A percentile compares a stretch with the other conserved stretches of the same genome.
These are phyloP conservation scores for Apis dorsata DNA, from an alignment of 1,140 invertebrate genomes.

Conservation along the genomic window DNA sequence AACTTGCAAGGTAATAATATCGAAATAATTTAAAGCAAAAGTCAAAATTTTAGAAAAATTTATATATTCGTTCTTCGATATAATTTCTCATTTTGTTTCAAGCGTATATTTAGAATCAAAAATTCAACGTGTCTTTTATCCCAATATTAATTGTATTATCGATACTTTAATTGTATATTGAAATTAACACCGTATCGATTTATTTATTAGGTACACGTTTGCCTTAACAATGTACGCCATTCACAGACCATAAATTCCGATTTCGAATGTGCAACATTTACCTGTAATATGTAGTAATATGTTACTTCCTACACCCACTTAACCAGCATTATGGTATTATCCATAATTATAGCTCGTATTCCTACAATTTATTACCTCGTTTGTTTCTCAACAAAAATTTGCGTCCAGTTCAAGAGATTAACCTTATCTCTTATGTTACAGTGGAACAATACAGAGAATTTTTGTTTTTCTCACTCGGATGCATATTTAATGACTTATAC, in stretches of 20 bases:
- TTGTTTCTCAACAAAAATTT: constrained; percentile 39
- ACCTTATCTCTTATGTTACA: not conserved
- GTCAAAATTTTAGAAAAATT: not conserved
- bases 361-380: constrained; percentile 29
- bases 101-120: no score
- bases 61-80: not conserved
- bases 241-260: constrained; percentile 18
- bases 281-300: not conserved
- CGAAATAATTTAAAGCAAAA: not conserved
- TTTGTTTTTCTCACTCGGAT: constrained; percentile 19
- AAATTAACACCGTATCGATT: constrained; percentile 18
- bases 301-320: constrained; percentile 24
- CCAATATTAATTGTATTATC: not conserved
- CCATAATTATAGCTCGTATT: constrained; percentile 13
- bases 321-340: constrained; percentile 38
- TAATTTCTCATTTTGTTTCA: not conserved
- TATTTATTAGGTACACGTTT: not conserved
- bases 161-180: constrained; percentile 14
- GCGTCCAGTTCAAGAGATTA: not conserved
- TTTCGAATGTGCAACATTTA: constrained; percentile 20
- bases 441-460: not conserved
- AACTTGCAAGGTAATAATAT: not conserved
- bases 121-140: not conserved
- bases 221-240: not conserved
- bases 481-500: not conserved